These are phyloP conservation scores for Tinamus guttatus DNA, from an alignment of 2,113 vertebrate genomes.

Conservation along the genomic window DNA sequence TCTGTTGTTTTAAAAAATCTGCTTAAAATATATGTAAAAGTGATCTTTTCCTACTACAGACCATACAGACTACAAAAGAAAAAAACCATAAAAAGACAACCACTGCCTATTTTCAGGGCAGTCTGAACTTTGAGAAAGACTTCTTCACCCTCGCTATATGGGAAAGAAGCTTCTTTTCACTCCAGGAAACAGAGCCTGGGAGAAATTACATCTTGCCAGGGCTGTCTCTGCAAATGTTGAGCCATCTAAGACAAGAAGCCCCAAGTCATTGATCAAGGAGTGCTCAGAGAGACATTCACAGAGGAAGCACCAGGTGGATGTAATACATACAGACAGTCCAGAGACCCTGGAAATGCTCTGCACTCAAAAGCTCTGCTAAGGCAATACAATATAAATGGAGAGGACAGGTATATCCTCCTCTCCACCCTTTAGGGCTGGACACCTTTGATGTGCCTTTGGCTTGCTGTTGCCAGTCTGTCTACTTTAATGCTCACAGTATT, in stretches of 20 bases:
- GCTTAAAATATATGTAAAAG: background rate
- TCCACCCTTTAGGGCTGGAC: background rate
- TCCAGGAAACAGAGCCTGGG: accelerated
- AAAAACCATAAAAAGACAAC: background rate
- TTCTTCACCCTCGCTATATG: background rate
- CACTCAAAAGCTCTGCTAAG: background rate
- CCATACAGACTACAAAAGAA: background rate
- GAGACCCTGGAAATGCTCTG: background rate
- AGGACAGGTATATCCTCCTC: accelerated
- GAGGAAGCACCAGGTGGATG: background rate
- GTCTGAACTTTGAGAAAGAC: background rate
- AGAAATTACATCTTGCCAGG: background rate
- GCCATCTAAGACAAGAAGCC: background rate
- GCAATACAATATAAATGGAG: accelerated
- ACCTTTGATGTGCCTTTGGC: background rate
- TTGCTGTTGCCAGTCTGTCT: background rate
- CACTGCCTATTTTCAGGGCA: background rate
- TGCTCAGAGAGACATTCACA: background rate
- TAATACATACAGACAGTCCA: background rate
- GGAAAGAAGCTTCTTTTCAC: background rate
- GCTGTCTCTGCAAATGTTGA: background rate
- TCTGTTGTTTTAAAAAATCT: background rate
- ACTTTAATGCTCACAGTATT: background rate
- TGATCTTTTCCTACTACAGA: background rate
- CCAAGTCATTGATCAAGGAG: background rate